Evolutionary conservation across 2,888 invertebrate genomes (phyloP).

Genomic region (Helobdella robusta): DNA sequence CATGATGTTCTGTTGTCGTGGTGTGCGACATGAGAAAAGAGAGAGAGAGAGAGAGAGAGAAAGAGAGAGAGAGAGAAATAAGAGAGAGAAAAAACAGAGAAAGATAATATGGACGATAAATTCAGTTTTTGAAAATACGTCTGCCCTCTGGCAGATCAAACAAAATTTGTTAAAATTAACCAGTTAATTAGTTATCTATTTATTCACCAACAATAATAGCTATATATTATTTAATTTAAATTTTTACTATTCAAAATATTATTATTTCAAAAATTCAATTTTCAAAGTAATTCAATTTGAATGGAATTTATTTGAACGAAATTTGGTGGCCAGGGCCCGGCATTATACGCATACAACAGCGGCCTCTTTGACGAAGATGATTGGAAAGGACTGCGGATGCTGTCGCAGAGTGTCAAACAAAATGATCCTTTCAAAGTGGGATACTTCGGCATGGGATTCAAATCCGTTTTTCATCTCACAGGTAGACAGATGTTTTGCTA

Average conservation of each 20-base stretch:
- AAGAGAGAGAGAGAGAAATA: background rate
- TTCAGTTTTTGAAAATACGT: no score
- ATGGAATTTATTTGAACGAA: no score
- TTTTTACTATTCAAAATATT: no score
- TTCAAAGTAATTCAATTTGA: no score
- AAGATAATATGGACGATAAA: background rate
- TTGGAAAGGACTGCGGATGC: slow-evolving; percentile 41
- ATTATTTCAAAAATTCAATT: no score
- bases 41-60: background rate
- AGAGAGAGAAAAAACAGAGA: background rate
- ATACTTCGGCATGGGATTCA: slow-evolving; percentile 46
- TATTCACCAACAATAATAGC: no score
- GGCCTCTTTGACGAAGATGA: slow-evolving; percentile 41
- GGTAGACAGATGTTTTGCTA: slow-evolving; percentile 36
- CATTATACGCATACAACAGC: slow-evolving; percentile 44
- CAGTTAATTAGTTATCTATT: no score
- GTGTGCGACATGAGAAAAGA: no score
- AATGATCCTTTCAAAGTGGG: slow-evolving; percentile 44
- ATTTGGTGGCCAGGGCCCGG: slow-evolving; percentile 45
- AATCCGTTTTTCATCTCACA: slow-evolving; percentile 46
- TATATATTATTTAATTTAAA: no score
- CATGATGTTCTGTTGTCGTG: no score
- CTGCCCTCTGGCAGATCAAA: no score
- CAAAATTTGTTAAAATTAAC: no score
- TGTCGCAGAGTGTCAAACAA: slow-evolving; percentile 42